These are phyloP conservation scores for Cerceris rybyensis DNA, from an alignment of 2,888 invertebrate genomes.

Conservation along the genomic window DNA sequence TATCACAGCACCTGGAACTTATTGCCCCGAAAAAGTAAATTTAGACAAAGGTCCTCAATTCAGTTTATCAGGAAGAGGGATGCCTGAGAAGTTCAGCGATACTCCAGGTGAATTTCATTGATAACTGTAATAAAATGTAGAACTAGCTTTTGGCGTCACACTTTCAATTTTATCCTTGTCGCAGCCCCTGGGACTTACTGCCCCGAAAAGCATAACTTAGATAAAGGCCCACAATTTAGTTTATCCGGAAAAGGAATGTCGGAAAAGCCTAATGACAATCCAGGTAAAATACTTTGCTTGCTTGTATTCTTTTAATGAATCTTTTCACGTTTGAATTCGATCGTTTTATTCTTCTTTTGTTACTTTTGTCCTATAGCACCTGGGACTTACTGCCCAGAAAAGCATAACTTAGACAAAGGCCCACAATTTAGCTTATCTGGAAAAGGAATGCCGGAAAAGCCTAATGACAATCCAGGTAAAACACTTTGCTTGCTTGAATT, in stretches of 20 bases:
- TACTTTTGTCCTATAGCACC: no score
- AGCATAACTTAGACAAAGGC: no score
- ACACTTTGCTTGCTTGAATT: neutral
- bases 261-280: slow-evolving; percentile 84
- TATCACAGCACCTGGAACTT: slow-evolving; percentile 85
- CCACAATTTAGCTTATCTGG: no score
- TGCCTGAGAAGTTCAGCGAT: slow-evolving; percentile 83
- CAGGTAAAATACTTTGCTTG: slow-evolving; percentile 79
- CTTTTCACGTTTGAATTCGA: no score
- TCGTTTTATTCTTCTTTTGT: no score
- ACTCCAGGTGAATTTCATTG: slow-evolving; percentile 83
- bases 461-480: slow-evolving; percentile 49
- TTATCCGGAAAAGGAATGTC: neutral
- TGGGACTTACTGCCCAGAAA: no score
- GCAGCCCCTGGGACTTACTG: slow-evolving; percentile 67
- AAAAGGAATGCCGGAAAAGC: slow-evolving; percentile 28
- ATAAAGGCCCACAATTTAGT: slow-evolving; percentile 81
- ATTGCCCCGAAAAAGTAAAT: slow-evolving; percentile 85
- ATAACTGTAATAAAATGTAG: neutral
- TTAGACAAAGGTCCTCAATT: slow-evolving; percentile 85
- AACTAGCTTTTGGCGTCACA: neutral
- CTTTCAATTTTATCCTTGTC: slow-evolving; percentile 75
- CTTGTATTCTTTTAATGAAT: no score
- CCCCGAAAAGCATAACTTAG: slow-evolving; percentile 71
- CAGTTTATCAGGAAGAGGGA: slow-evolving; percentile 84